Conservation (phyloP, 2,113 vertebrate genomes). For the Galeopterus variegatus region DNA sequence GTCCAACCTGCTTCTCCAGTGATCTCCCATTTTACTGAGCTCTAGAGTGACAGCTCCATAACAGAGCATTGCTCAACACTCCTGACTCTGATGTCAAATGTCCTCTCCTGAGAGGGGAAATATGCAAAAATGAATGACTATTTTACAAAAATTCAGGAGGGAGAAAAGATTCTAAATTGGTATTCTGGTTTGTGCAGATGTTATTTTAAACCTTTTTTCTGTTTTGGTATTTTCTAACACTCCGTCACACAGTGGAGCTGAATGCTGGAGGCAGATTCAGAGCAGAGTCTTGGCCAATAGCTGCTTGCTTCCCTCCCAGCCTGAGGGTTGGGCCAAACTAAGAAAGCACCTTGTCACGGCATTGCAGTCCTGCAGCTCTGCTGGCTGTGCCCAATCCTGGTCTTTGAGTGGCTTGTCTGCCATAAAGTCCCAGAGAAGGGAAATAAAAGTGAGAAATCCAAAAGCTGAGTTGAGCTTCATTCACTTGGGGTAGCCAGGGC, state of each 20-base stretch:
- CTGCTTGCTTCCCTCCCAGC: background rate
- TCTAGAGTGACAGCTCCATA: background rate
- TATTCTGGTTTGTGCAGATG: conserved; percentile 52
- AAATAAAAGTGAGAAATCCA: conserved; percentile 45
- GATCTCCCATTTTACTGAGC: background rate
- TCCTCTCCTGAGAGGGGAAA: background rate
- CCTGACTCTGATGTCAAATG: background rate
- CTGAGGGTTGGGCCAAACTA: background rate
- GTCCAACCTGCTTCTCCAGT: background rate
- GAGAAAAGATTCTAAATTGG: conserved; percentile 60
- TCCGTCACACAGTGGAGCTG: background rate
- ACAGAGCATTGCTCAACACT: background rate
- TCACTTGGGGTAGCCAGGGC: background rate
- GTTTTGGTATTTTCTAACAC: background rate
- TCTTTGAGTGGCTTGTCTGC: background rate
- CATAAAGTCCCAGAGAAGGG: background rate
- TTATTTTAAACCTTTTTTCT: conserved; percentile 51
- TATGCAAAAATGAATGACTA: background rate
- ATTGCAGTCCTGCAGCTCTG: background rate
- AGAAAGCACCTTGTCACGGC: background rate
- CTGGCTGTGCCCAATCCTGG: background rate
- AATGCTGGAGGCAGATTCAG: background rate
- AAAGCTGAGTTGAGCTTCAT: conserved; percentile 24
- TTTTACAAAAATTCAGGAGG: conserved; percentile 46
- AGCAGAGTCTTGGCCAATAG: background rate